Evolutionary conservation across 2,113 vertebrate species (phyloP).

Genomic region (Oryzias curvinotus): DNA sequence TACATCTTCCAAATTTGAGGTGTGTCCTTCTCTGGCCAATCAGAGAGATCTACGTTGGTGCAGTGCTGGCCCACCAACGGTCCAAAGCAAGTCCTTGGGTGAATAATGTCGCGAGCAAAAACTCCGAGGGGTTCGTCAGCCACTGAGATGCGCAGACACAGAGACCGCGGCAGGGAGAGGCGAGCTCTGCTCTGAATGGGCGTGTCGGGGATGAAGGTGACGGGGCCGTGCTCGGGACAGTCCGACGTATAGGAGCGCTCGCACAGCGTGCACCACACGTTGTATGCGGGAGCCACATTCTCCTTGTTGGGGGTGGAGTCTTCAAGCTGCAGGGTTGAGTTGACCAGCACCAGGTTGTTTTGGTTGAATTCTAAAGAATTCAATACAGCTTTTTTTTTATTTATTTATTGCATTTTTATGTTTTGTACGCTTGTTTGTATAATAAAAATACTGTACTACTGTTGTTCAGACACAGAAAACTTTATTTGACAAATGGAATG

Average conservation of each 20-base stretch:
- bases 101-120: constrained; percentile 88
- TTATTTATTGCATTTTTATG: no score
- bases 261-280: constrained; percentile 96
- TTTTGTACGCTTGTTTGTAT: no score
- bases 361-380: no score
- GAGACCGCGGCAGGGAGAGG: constrained; percentile 91
- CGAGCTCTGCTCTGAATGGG: constrained; percentile 94
- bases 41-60: constrained; percentile 89
- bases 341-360: constrained; percentile 91
- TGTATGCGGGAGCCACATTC: constrained; percentile 90
- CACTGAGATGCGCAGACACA: constrained; percentile 88
- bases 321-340: constrained; percentile 90
- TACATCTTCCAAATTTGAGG: constrained; percentile 98
- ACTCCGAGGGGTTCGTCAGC: constrained; percentile 90
- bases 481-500: no score
- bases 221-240: constrained; percentile 93
- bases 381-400: no score
- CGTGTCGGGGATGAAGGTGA: constrained; percentile 92
- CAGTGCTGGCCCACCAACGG: constrained; percentile 95
- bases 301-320: constrained; percentile 94
- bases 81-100: constrained; percentile 93
- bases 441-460: no score
- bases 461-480: no score
- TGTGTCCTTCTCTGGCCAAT: constrained; percentile 92
- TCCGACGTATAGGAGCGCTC: constrained; percentile 94